Evolutionary conservation across 2,797 vertebrate genomes (phyloP), one percentile per base, ranked within the genome.

Genomic region (Thaleichthys pacificus): DNA sequence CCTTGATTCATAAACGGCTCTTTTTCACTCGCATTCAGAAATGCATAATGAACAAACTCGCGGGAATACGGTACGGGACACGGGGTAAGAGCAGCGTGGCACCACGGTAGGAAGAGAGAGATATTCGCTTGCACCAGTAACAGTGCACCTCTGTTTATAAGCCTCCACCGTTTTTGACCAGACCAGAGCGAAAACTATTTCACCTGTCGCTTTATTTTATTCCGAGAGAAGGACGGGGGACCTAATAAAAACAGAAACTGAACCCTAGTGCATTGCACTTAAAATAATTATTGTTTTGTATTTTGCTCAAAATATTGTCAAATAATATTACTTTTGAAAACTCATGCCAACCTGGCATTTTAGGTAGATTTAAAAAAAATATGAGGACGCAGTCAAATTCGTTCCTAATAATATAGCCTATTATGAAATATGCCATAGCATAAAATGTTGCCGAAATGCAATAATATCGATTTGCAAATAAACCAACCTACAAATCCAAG

Each of bases 131-230:
- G 66, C 28, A 57, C 63, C 54, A 71, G 61, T 19, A 68, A 66
- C 74, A 49, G 47, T 28, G n/a, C n/a, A 54, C 54, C 35, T 68
- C 69, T 72, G 78, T 74, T 73, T 68, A 68, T 22, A 66, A 67
- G 70, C 69, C 78, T 71, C 73, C 22, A 64, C 78, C 4, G 26
- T 26, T 58, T 32, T 14, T 21, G 19, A 57, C 28, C 47, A 35
- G 49, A 68, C 28, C 54, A 57, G 51, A n/a, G 67, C 24, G 22
- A 6, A 22, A 19, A 57, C 67, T 58, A 12, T 57, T 68, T 68
- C 51, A 68, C 51, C 28, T 68, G 67, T 68, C 54, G 28, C 67
- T 22, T 57, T 38, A 58, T 14, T 32, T 49, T 66, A 47, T 49
- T 5, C 65, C 26, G 22, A 9, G 42, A 24, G 24, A 66, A 15